Evolutionary conservation across 2,797 vertebrate species (phyloP).

Genomic region (Acanthurus lineatus): DNA sequence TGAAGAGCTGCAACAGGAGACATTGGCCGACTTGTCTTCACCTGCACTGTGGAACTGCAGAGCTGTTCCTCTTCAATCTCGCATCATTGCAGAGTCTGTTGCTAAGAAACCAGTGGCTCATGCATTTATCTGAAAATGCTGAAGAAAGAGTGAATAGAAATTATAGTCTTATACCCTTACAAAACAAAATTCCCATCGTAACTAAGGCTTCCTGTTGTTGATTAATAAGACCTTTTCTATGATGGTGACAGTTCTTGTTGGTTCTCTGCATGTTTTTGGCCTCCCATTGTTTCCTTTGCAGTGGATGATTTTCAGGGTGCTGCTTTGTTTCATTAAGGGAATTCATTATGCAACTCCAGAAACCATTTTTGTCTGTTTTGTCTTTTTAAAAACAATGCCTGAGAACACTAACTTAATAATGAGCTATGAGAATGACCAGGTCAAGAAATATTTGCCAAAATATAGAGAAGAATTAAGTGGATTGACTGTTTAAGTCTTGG

Average conservation of each 20-base stretch:
- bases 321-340: conserved; percentile 39
- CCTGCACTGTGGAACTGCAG: conserved; percentile 83
- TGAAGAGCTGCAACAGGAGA: conserved; percentile 65
- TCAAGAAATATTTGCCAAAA: conserved; percentile 14
- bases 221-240: conserved; percentile 56
- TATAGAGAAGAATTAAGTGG: conserved; percentile 12
- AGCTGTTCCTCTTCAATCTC: conserved; percentile 82
- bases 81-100: conserved; percentile 88
- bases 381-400: conserved; percentile 23
- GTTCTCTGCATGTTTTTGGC: conserved; percentile 2
- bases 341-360: conserved; percentile 41
- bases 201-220: conserved; percentile 56
- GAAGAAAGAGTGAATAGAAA: conserved; percentile 77
- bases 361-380: background rate
- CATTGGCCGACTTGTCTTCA: conserved; percentile 69
- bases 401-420: conserved; percentile 18
- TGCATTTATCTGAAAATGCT: conserved; percentile 81
- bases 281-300: conserved; percentile 18
- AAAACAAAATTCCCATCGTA: conserved; percentile 69
- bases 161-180: conserved; percentile 56
- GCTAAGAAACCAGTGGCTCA: conserved; percentile 87
- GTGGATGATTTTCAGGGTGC: conserved; percentile 52
- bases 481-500: conserved; percentile 22
- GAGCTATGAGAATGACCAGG: conserved; percentile 14
- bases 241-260: conserved; percentile 20